A percentile compares a stretch with the other conserved stretches of the same genome.
phyloP scores from a whole-genome alignment of 2,888 invertebrate species.

The Psococerastis gibbosa region DNA sequence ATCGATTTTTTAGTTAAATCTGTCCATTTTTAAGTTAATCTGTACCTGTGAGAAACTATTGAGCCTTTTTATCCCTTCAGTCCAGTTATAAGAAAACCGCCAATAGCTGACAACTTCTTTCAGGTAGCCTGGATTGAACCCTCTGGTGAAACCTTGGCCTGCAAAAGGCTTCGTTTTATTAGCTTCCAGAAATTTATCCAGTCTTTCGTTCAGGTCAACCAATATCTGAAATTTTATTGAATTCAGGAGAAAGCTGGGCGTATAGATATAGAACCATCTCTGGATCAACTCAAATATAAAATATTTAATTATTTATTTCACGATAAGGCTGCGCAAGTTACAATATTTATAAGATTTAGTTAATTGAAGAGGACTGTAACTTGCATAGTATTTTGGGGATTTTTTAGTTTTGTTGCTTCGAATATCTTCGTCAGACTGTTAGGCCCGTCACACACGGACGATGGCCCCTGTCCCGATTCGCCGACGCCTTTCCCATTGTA shows the following conservation, averaged over 20 bases:
- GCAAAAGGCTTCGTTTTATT: conserved; percentile 33
- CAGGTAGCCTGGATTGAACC: conserved; percentile 53
- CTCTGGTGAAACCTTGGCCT: conserved; percentile 41
- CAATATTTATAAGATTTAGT: too few species aligned
- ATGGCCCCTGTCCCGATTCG: too few species aligned
- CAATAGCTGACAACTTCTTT: conserved; percentile 54
- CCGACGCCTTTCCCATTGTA: too few species aligned
- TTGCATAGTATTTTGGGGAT: too few species aligned
- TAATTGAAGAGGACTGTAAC: too few species aligned
- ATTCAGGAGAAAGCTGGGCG: conserved; percentile 10
- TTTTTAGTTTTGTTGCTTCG: too few species aligned
- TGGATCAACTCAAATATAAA: background rate
- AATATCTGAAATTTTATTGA: conserved; percentile 30
- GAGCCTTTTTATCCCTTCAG: conserved; percentile 42
- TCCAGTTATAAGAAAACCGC: conserved; percentile 57
- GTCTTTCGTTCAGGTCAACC: conserved; percentile 36
- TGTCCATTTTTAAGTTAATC: too few species aligned
- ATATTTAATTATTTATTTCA: too few species aligned
- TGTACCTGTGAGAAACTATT: conserved; percentile 55
- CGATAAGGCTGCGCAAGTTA: too few species aligned
- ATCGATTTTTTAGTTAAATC: too few species aligned
- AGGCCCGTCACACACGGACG: too few species aligned
- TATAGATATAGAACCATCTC: background rate
- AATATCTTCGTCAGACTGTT: too few species aligned
- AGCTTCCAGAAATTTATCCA: conserved; percentile 33